A percentile compares a stretch with the other conserved stretches of the same genome.
Evolutionary conservation across 1,140 invertebrate species (phyloP).

Genomic region (Venturia canescens): DNA sequence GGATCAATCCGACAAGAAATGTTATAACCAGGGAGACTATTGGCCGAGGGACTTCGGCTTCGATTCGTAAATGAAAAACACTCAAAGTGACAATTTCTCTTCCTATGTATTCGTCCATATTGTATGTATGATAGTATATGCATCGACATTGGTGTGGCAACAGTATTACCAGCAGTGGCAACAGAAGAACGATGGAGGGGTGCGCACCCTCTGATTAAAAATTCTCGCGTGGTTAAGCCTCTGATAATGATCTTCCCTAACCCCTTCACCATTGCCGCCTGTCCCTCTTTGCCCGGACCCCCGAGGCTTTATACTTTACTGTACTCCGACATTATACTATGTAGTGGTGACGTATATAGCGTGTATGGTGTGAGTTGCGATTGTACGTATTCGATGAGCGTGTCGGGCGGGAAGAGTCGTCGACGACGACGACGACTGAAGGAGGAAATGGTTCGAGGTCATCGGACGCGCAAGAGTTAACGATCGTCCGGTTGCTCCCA

Average conservation of each 20-base stretch:
- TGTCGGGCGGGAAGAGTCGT: conserved; percentile 53
- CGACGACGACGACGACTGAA: conserved; percentile 60
- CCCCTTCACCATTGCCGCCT: conserved; percentile 61
- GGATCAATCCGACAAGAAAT: too few species aligned
- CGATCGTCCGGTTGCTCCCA: conserved; percentile 57
- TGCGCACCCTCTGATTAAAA: conserved; percentile 78
- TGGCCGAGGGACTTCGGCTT: conserved; percentile 50
- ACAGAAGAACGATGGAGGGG: conserved; percentile 63
- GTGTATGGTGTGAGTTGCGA: conserved; percentile 68
- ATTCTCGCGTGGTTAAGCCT: conserved; percentile 78
- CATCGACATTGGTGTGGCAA: conserved; percentile 49
- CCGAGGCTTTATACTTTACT: conserved; percentile 40
- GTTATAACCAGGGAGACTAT: conserved; percentile 51
- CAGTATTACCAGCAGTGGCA: conserved; percentile 64
- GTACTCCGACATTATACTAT: neutral
- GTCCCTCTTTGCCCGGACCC: conserved; percentile 3
- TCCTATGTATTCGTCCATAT: conserved; percentile 39
- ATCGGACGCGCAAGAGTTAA: conserved; percentile 67
- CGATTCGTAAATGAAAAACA: conserved; percentile 56
- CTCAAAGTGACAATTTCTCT: conserved; percentile 61
- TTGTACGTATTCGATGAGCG: conserved; percentile 75
- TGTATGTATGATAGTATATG: conserved; percentile 2
- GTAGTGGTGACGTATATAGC: conserved; percentile 58
- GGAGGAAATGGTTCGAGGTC: conserved; percentile 68
- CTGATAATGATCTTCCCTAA: conserved; percentile 77